Evolutionary conservation across 2,113 vertebrate species (phyloP), one percentile per base, ranked within the genome.

Genomic region (Phaethornis superciliosus): DNA sequence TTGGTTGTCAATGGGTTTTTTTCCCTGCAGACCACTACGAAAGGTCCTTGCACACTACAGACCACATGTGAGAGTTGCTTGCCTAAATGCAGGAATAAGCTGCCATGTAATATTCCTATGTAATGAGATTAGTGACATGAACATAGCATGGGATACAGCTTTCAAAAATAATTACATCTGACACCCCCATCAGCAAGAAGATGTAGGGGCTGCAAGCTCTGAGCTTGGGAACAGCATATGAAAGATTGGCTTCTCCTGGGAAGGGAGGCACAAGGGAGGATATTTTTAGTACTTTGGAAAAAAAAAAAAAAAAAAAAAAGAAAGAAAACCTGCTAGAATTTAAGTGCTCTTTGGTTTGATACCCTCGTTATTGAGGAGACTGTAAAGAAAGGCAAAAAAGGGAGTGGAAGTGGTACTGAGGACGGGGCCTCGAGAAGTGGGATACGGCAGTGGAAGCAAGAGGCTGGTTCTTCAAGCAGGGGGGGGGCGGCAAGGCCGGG

Each of bases 161-260:
- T 94, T 97, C 91, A 93, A 85, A 94, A 95, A 93, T 93, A 89
- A 95, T 95, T 95, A 96, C 22, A 83, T 89, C 79, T 75, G 88
- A 95, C 93, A 95, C 93, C 85, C 81, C 87, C 94, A 95, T 93
- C 93, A 68, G 85, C 82, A 74, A 91, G 89, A 85, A 87, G 81
- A 95, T 60, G 87, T 77, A 97, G 93, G 91, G 94, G 91, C 91
- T 95, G 85, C 85, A 76, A 96, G 91, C 94, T 65, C 55, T 26
- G 63, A 79, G 93, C 95, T 80, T 80, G 81, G 83, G 94, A 94
- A 91, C 83, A 60, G 85, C 35, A 0, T 88, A 77, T 74, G 87
- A 93, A 83, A 83, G 88, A 93, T 75, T 18, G 85, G 71, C 88
- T 96, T 95, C 94, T 97, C 95, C 88, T 86, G 96, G 96, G 95